These are phyloP conservation scores for Venturia canescens DNA, from an alignment of 1,140 invertebrate genomes.

Conservation along the genomic window DNA sequence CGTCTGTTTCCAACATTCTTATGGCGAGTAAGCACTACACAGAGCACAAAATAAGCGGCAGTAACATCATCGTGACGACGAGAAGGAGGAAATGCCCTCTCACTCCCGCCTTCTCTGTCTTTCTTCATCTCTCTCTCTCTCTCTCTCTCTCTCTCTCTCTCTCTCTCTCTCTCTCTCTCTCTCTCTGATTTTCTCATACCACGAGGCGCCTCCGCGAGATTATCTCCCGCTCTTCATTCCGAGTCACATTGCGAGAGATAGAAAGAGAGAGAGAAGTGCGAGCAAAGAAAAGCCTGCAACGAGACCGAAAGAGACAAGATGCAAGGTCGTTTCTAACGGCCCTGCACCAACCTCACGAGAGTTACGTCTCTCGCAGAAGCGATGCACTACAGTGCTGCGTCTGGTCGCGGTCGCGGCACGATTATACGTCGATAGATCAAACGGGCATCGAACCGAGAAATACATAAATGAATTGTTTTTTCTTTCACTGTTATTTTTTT, in stretches of 20 bases:
- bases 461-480: slow-evolving; percentile 1
- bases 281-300: background rate
- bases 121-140: slow-evolving; percentile 24
- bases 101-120: background rate
- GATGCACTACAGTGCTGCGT: slow-evolving; percentile 17
- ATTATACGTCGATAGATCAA: slow-evolving; percentile 26
- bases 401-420: slow-evolving; percentile 28
- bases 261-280: background rate
- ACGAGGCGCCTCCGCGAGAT: slow-evolving; percentile 41
- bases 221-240: slow-evolving; percentile 58
- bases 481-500: background rate
- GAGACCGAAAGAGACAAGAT: slow-evolving; percentile 26
- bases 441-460: slow-evolving; percentile 29
- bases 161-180: slow-evolving; percentile 23
- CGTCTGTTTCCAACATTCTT: slow-evolving; percentile 70
- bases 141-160: background rate
- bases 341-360: slow-evolving; percentile 39
- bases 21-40: slow-evolving; percentile 52
- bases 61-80: slow-evolving; percentile 47
- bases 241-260: slow-evolving; percentile 65
- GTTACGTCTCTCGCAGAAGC: slow-evolving; percentile 45
- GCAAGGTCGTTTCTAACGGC: slow-evolving; percentile 56
- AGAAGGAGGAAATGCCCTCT: slow-evolving; percentile 66
- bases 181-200: background rate
- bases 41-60: slow-evolving; percentile 37